Evolutionary conservation across 2,888 invertebrate genomes (phyloP).

Genomic region (Eurois occulta): DNA sequence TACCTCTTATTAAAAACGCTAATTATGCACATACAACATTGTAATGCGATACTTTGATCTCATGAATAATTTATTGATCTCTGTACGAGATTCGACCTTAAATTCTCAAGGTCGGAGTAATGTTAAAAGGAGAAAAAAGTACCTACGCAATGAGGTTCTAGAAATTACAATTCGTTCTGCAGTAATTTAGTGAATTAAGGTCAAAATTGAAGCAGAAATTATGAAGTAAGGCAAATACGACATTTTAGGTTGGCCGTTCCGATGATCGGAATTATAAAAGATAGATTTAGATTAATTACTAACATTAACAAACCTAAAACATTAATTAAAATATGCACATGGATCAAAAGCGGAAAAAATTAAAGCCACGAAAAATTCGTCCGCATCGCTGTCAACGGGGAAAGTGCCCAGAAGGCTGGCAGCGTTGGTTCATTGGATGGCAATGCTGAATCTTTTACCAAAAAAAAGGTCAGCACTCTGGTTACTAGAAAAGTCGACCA

Average conservation of each 20-base stretch:
- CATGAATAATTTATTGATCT: constrained; percentile 55
- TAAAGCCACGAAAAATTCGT: too few species aligned
- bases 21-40: constrained; percentile 51
- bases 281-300: too few species aligned
- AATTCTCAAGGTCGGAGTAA: constrained; percentile 74
- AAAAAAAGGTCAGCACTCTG: too few species aligned
- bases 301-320: too few species aligned
- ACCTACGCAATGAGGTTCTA: not conserved
- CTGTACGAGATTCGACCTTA: constrained; percentile 68
- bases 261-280: not conserved
- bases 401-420: too few species aligned
- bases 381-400: too few species aligned
- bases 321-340: too few species aligned
- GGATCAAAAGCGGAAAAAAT: too few species aligned
- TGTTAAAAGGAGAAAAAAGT: constrained; percentile 20
- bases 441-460: too few species aligned
- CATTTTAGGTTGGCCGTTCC: not conserved
- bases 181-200: not conserved
- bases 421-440: too few species aligned
- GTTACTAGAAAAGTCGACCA: too few species aligned
- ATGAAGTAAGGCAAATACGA: not conserved
- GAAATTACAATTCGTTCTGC: not conserved
- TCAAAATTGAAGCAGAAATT: not conserved
- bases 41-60: constrained; percentile 61
- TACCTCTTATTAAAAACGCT: constrained; percentile 32